Base-by-base conservation (phyloP, 2,888 invertebrate genomes). In the Drosophila paracracens region DNA sequence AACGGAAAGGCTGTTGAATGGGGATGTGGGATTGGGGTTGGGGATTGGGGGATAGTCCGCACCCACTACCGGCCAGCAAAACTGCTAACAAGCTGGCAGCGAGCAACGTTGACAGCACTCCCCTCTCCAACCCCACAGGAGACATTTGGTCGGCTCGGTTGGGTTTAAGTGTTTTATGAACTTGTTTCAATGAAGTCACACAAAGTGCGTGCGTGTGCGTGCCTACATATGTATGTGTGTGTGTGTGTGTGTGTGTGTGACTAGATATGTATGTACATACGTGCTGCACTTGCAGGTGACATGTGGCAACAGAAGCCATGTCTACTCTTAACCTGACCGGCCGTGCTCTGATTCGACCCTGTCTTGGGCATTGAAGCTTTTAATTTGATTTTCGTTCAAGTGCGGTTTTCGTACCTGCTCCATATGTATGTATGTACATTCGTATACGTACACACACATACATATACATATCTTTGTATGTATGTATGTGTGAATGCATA, bases 131-230 rank as follows among this genome's bases (percentile, higher is more conserved):
- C 46, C 13, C 72, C 81, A 81, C 80, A 76, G 68, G 82, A 83
- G 81, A 83, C 83, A 81, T 82, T 82, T 83, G 80, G 83, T 76
- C 80, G 75, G 83, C 70, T 75, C 75, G 83, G 80, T 68, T 75
- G 57, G 80, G 83, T 86, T 91, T 90, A 91, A 91, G 90, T 91
- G 91, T 90, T 91, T 91, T 91, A 91, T 91, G 91, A 91, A 91
- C 90, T 91, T 85, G 84, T 90, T 89, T 90, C 89, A 86, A 85
- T 88, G 81, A 83, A 90, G 83, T 88, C 90, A 81, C 53, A 80
- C 89, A 74, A 83, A 74, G 71, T 87, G 87, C 79, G 86, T 79
- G 67, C 63, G 69, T 50, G 66, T 61, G 57, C 60, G 53, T 48
- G 27, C 53, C 52, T 38, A 61, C 16, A 21, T 52, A 56, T 54